Evolutionary conservation across 2,797 vertebrate genomes (phyloP).

Genomic region (Rhodeus uyekii): DNA sequence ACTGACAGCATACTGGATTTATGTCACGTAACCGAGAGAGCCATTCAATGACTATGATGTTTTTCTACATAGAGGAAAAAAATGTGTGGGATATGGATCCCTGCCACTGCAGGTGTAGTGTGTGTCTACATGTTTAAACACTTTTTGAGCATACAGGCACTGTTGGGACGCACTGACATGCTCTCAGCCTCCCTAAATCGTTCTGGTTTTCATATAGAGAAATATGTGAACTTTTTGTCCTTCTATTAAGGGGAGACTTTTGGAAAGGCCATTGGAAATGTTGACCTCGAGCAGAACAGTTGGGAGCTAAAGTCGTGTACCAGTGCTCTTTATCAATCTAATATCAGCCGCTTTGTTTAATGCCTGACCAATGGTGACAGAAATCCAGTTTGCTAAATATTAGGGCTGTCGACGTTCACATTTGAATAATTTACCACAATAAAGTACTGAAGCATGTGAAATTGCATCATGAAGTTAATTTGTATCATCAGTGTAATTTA

Average conservation of each 20-base stretch:
- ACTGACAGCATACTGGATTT: constrained; percentile 39
- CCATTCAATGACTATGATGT: constrained; percentile 27
- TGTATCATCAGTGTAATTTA: no score
- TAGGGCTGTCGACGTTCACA: no score
- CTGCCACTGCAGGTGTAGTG: constrained; percentile 55
- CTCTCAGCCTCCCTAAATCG: constrained; percentile 46
- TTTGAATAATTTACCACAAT: no score
- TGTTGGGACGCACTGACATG: constrained; percentile 34
- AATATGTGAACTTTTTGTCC: constrained; percentile 40
- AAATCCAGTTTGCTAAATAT: constrained; percentile 15
- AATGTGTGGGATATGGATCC: constrained; percentile 20
- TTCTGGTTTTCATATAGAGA: constrained; percentile 43
- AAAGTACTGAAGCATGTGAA: no score
- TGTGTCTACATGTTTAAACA: constrained; percentile 19
- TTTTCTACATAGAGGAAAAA: constrained; percentile 28
- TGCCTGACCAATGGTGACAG: constrained; percentile 55
- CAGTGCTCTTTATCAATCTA: constrained; percentile 61
- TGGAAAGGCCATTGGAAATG: constrained; percentile 67
- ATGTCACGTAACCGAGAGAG: constrained; percentile 36
- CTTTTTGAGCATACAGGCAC: constrained; percentile 32
- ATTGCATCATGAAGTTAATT: no score
- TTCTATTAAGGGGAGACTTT: constrained; percentile 46
- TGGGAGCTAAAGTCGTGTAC: constrained; percentile 39
- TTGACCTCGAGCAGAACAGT: constrained; percentile 55
- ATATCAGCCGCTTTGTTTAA: constrained; percentile 58